Evolutionary conservation across 1,140 invertebrate species (phyloP), one percentile per base, ranked within the genome.

Genomic region (Eulimnadia texana): DNA sequence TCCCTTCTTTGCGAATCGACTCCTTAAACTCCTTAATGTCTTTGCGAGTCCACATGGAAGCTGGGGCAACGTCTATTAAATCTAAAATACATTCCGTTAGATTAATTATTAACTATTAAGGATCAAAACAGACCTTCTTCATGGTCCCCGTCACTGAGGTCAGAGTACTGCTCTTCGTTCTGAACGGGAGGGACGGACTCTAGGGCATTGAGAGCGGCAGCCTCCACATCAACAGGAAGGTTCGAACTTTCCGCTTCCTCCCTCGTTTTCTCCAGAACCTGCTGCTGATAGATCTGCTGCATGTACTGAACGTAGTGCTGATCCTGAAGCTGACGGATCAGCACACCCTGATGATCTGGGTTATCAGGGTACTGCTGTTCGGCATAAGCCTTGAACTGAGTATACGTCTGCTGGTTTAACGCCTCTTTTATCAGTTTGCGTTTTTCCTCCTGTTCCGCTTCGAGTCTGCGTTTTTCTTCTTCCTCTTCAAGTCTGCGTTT

Each of bases 241-340:
- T 57, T 27, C 16, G 6, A 9, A 6, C 16, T 42, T 6, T 6
- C 6, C 33, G 33, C 33, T 6, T 42, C 33, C 13, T 33, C 27
- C 16, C 29, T 27, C 25, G 68, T 64, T 3, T 71, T 67, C 27
- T 70, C 62, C 0, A 64, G 58, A 20, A 57, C 67, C 69, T 90
- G 77, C 61, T 79, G 82, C 64, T 82, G 80, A 65, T 83, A 80
- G 9, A 86, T 71, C 65, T 86, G 92, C 69, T 95, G 88, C 84
- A 98, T 94, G 70, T 98, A 98, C 70, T 97, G 93, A 70, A 96
- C 90, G 71, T 96, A 98, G 75, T 98, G 94, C 68, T 98, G 91
- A 66, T 96, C 93, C 76, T 98, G 94, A 47, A 98, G 72, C 69
- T 97, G 93, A 52, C 84, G 78, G 56, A 98, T 91, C 19, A 98